Evolutionary conservation across 2,888 invertebrate species (phyloP).

Genomic region (Rhopalosiphum nymphaeae): DNA sequence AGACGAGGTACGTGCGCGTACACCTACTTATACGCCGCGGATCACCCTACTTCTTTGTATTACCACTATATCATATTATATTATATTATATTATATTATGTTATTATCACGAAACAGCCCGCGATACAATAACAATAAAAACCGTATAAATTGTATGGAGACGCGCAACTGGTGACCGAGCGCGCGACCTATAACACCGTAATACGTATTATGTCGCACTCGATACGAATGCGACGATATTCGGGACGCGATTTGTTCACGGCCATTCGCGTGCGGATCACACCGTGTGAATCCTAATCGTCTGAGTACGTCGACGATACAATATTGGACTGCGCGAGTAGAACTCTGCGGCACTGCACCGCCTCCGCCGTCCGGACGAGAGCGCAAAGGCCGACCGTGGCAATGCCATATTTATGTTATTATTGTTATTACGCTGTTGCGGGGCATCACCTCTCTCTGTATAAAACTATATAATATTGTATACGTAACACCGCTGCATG

Average conservation of each 20-base stretch:
- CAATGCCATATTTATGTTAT: neutral
- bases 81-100: neutral
- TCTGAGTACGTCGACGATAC: neutral
- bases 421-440: neutral
- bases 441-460: neutral
- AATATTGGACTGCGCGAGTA: neutral
- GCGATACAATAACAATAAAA: neutral
- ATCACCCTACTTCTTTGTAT: neutral
- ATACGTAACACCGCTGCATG: neutral
- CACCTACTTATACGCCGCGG: neutral
- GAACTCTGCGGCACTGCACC: neutral
- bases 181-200: neutral
- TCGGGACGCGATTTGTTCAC: conserved; percentile 26
- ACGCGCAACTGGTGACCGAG: conserved; percentile 17
- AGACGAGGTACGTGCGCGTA: no score
- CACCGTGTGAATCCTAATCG: conserved; percentile 27
- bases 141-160: neutral
- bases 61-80: neutral
- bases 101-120: neutral
- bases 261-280: conserved; percentile 35
- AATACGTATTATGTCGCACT: neutral
- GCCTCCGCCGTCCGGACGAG: neutral
- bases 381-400: neutral
- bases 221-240: neutral
- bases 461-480: neutral